These are phyloP conservation scores for Avahi laniger DNA, from an alignment of 2,797 vertebrate genomes.

Conservation along the genomic window DNA sequence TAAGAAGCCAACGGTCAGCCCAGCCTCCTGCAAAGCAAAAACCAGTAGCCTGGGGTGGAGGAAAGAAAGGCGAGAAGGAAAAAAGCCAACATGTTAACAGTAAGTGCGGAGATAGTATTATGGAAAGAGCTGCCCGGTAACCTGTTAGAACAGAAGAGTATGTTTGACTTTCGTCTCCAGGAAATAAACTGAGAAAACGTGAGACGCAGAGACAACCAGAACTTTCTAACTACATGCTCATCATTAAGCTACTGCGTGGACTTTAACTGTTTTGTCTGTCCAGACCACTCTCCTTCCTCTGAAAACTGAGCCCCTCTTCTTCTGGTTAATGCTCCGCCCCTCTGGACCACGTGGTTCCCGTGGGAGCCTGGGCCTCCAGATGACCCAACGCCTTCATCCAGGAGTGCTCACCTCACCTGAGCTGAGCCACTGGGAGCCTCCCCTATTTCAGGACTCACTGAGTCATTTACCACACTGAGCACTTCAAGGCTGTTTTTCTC, in stretches of 20 bases:
- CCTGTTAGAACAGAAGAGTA: not conserved
- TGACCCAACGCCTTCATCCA: not conserved
- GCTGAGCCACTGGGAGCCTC: not conserved
- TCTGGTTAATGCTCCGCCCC: fast-evolving
- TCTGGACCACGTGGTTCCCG: not conserved
- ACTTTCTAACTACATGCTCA: not conserved
- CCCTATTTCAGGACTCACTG: not conserved
- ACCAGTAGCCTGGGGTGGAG: not conserved
- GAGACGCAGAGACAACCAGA: not conserved
- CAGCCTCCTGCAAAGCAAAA: not conserved
- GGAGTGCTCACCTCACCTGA: not conserved
- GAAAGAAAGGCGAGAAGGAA: not conserved
- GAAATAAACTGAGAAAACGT: not conserved
- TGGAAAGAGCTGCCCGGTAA: not conserved
- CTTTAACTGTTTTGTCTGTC: not conserved
- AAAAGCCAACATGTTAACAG: not conserved
- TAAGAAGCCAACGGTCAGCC: not conserved
- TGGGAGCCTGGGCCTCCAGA: not conserved
- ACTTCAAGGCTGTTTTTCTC: not conserved
- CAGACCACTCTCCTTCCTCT: not conserved
- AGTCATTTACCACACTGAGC: not conserved
- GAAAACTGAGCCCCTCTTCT: not conserved
- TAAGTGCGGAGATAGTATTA: not conserved
- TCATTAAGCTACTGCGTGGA: not conserved
- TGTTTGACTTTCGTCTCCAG: not conserved